Base-by-base conservation (phyloP, 2,797 vertebrate genomes). In the Scyliorhinus canicula region DNA sequence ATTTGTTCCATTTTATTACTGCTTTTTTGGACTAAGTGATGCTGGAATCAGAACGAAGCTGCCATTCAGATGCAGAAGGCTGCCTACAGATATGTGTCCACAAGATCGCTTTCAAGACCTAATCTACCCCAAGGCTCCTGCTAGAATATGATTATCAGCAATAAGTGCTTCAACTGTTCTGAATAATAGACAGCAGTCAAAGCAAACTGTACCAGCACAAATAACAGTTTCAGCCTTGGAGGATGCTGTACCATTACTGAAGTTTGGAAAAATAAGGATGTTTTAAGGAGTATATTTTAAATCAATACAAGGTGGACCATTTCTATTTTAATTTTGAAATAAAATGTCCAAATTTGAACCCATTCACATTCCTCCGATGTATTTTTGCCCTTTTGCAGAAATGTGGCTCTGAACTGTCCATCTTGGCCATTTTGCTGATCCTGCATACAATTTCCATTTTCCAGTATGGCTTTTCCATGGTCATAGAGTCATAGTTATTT, bases 131-230 rank as follows among this genome's bases (percentile, higher is more conserved):
- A 96, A 97, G 98, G 98, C 97, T 97, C 96, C 96, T 96, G 97
- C 98, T 98, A 98, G 97, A 98, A 98, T 98, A 98, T 98, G 98
- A 98, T 99, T 98, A 98, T 97, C 97, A 97, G 97, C 98, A 98
- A 98, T 98, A 98, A 98, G 97, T 97, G 97, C 97, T 98, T 98
- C 97, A 97, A 98, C 98, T 97, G 97, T 97, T 98, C 98, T 98
- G 98, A 98, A 98, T 98, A 98, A 98, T 98, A 98, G 97, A 97
- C 98, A 98, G 98, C 98, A 98, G 97, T 98, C 98, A 98, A 97
- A 97, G 97, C 98, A 97, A 97, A 98, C 97, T 98, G 98, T 98
- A 98, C 98, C 98, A 98, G 97, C 97, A 98, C 98, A 98, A 98
- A 98, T 97, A 57, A 97, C 97, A 97, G 97, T 97, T 97, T 97